These are phyloP conservation scores for Synergus itoensis DNA, from an alignment of 2,888 invertebrate species.

Conservation along the genomic window DNA sequence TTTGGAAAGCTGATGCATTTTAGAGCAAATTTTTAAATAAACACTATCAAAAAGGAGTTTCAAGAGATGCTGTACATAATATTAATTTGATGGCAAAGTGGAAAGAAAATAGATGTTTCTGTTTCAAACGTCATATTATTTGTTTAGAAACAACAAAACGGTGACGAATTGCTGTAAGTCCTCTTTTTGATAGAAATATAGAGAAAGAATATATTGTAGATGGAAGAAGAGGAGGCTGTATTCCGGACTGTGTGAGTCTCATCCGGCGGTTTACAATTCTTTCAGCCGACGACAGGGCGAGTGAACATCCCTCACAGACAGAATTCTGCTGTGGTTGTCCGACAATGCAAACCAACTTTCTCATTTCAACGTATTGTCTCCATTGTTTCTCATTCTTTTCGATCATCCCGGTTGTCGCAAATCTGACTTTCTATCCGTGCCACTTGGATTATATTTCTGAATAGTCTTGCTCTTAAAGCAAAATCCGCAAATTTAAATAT, in stretches of 20 bases:
- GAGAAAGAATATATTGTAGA: constrained; percentile 26
- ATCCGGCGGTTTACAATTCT: constrained; percentile 65
- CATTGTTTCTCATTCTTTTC: constrained; percentile 69
- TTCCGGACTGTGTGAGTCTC: constrained; percentile 32
- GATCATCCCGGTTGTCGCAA: constrained; percentile 57
- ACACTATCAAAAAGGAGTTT: too few relatives aligned
- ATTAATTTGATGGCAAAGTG: background rate
- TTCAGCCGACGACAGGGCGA: constrained; percentile 48
- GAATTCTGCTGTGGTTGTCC: constrained; percentile 61
- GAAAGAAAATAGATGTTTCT: background rate
- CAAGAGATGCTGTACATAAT: too few relatives aligned
- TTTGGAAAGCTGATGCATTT: background rate
- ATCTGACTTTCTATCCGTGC: constrained; percentile 8
- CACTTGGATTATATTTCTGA: constrained; percentile 37
- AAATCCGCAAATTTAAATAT: constrained; percentile 2
- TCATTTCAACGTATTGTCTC: constrained; percentile 75
- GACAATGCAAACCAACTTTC: constrained; percentile 76
- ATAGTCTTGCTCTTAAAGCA: background rate
- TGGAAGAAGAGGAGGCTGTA: constrained; percentile 28
- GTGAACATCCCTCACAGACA: constrained; percentile 29
- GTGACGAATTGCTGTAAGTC: constrained; percentile 36
- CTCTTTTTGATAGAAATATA: background rate
- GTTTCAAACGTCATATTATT: background rate
- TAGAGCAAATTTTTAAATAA: too few relatives aligned
- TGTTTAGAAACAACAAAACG: background rate